These are phyloP conservation scores for Orchesella flavescens DNA, from an alignment of 2,888 invertebrate species.

Conservation along the genomic window DNA sequence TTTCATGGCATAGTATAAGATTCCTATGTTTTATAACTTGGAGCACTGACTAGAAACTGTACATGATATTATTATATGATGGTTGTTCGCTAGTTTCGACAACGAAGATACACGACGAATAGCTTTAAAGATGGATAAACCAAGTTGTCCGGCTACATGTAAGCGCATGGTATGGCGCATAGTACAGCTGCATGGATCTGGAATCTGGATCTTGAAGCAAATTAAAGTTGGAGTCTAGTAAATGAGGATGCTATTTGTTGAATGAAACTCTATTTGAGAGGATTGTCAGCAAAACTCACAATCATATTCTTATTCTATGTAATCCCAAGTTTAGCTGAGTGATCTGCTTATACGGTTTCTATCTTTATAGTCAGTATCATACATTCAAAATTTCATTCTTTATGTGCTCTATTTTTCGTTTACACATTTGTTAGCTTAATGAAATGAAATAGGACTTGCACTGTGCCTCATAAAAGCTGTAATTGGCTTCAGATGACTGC, in stretches of 20 bases:
- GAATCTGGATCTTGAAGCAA: slow-evolving; percentile 51
- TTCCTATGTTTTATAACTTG: too few relatives aligned
- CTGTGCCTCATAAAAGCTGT: slow-evolving; percentile 53
- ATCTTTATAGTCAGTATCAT: neutral
- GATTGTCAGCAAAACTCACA: slow-evolving; percentile 31
- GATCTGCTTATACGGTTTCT: neutral
- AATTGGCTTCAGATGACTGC: slow-evolving; percentile 57
- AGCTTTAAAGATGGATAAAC: too few relatives aligned
- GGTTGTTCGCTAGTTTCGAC: too few relatives aligned
- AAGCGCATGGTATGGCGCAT: neutral
- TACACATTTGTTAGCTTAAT: slow-evolving; percentile 29
- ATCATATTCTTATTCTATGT: neutral
- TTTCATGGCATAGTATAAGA: too few relatives aligned
- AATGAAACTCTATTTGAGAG: neutral
- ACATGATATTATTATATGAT: too few relatives aligned
- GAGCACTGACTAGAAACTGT: too few relatives aligned
- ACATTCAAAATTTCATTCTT: neutral
- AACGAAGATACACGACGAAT: too few relatives aligned
- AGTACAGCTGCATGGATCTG: too few relatives aligned
- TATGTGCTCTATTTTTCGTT: slow-evolving; percentile 2
- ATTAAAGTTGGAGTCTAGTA: slow-evolving; percentile 50
- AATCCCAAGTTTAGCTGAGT: neutral
- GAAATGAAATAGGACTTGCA: slow-evolving; percentile 32
- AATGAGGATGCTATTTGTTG: slow-evolving; percentile 55
- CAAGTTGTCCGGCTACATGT: neutral